Base-by-base conservation (phyloP, 2,888 invertebrate genomes). In the Camptogramma bilineatum region DNA sequence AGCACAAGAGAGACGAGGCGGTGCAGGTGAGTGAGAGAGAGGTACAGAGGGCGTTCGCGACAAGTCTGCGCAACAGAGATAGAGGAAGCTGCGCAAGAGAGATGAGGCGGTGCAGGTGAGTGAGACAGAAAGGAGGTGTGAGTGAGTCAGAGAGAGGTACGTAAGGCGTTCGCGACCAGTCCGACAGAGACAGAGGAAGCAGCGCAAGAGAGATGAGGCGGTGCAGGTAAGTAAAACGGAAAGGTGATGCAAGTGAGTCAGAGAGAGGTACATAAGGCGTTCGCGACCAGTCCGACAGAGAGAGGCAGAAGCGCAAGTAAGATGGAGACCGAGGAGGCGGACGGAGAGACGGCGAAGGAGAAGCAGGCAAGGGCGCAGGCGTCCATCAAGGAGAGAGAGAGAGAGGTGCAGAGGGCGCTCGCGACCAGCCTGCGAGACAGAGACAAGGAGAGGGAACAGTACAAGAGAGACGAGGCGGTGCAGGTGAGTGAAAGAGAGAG, bases 401-500 rank as follows among this genome's bases (percentile, higher is more conserved):
- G 97, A 72, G 98, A 99, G 89, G 98, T 99, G 21, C 98, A 99
- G 88, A 94, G 97, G 59, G 97, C 98, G 17, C 93, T 99, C 57
- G 98, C 98, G 0, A 97, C 97, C 58, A 98, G 99, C 84, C 94
- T 99, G 82, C 94, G 99, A 13, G 99, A 99, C 86, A 93, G 99
- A 0, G 99, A 99, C 87, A 99, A 99, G 94, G 99, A 99, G 89
- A 93, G 99, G 31, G 98, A 99, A 84, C 97, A 98, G 83, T 99
- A 99, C 84, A 97, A 98, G 88, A 95, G 98, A 69, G 98, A 98
- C 73, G 99, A 99, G 89, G 98, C 99, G 4, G 97, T 98, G 62
- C 97, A 97, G 91, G 94, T 94, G 62, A 72, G 73, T 44, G 21
- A 39, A 10, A 1, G 88, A 95, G 97, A 72, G 98, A 99, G 89